phyloP scores from a whole-genome alignment of 2,113 vertebrate genomes.

The Brienomyrus brachyistius region DNA sequence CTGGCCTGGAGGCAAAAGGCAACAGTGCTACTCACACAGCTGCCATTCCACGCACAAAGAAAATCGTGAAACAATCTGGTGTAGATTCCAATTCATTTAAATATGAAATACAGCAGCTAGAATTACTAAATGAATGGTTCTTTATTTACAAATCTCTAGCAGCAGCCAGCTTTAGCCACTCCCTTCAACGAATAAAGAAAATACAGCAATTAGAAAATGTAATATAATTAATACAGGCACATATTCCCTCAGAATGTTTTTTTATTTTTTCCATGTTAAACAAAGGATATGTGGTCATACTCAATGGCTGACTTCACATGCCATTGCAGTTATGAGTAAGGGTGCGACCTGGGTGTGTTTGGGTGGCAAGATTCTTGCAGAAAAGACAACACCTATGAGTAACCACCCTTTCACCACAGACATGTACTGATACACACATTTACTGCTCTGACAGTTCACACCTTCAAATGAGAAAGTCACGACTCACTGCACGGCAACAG shows the following conservation, averaged over 20 bases:
- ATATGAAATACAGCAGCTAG: background rate
- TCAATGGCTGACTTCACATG: background rate
- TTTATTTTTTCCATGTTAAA: background rate
- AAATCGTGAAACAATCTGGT: background rate
- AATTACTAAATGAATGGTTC: background rate
- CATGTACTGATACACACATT: background rate
- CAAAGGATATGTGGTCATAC: background rate
- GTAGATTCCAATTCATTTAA: background rate
- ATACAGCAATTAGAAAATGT: background rate
- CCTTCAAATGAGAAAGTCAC: background rate
- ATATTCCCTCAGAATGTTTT: background rate
- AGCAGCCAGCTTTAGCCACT: background rate
- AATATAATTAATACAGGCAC: background rate
- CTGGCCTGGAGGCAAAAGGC: background rate
- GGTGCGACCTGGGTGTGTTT: slow-evolving; percentile 12
- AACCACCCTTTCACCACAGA: background rate
- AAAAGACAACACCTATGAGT: background rate
- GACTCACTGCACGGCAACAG: background rate
- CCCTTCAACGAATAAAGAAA: background rate
- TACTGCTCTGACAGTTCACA: background rate
- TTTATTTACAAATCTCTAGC: background rate
- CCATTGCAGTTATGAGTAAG: background rate
- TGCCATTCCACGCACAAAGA: background rate
- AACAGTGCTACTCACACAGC: background rate
- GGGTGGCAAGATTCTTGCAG: background rate